phyloP scores from a whole-genome alignment of 2,888 invertebrate species.

The Chirona hameri region DNA sequence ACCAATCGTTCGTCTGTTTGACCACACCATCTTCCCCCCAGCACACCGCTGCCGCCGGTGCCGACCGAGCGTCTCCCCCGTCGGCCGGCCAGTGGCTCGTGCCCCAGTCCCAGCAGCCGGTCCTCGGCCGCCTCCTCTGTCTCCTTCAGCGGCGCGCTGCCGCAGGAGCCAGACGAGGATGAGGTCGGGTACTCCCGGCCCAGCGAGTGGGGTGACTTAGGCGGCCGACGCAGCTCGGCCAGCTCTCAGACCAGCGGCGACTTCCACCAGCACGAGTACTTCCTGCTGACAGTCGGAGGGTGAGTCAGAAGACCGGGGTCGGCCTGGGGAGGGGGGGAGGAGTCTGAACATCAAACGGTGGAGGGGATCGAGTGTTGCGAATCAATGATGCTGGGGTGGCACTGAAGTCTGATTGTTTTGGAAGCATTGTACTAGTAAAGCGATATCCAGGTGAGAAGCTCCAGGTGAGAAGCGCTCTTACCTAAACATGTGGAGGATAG shows the following conservation, averaged over 20 bases:
- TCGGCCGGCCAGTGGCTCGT: background rate
- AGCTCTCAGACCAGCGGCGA: background rate
- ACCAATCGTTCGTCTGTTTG: background rate
- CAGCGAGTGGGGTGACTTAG: background rate
- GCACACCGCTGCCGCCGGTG: conserved; percentile 5
- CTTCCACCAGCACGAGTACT: background rate
- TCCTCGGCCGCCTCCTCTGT: background rate
- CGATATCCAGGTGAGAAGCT: too few relatives aligned
- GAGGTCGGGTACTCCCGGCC: background rate
- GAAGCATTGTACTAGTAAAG: too few relatives aligned
- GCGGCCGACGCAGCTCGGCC: background rate
- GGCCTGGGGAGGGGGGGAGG: too few relatives aligned
- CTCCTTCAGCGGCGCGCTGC: background rate
- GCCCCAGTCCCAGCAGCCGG: background rate
- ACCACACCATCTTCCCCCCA: background rate
- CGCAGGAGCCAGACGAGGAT: background rate
- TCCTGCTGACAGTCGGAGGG: background rate
- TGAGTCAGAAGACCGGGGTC: background rate
- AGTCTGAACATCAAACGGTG: too few relatives aligned
- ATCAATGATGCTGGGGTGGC: too few relatives aligned
- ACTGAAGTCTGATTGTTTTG: too few relatives aligned
- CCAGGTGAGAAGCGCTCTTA: too few relatives aligned
- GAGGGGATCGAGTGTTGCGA: too few relatives aligned
- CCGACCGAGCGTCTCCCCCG: background rate
- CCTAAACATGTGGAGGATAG: too few relatives aligned